phyloP scores from a whole-genome alignment of 2,797 vertebrate species.

The Enoplosus armatus region DNA sequence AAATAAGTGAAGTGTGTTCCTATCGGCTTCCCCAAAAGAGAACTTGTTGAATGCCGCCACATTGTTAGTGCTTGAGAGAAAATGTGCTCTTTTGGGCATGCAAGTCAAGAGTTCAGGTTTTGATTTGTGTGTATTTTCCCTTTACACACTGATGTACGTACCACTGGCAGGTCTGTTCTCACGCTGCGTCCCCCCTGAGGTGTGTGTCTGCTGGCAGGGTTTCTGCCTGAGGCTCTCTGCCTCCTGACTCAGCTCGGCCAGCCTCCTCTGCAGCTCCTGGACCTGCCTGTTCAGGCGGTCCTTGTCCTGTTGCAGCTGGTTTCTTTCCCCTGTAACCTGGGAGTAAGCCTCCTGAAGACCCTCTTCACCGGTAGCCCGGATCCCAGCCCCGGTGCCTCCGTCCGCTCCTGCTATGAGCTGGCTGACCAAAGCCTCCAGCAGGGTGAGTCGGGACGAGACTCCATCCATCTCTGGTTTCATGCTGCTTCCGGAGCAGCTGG shows the following conservation, averaged over 20 bases:
- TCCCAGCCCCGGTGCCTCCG: conserved; percentile 14
- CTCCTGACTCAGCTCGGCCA: conserved; percentile 77
- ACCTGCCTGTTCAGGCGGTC: conserved; percentile 81
- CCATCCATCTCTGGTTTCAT: conserved; percentile 78
- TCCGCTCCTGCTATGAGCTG: conserved; percentile 65
- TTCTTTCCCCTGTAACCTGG: conserved; percentile 81
- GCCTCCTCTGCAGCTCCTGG: conserved; percentile 76
- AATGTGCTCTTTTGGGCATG: background rate
- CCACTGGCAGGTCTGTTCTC: conserved; percentile 73
- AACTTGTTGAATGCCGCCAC: too few species aligned
- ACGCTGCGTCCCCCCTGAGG: conserved; percentile 44
- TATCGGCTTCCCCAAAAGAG: background rate
- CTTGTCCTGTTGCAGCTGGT: conserved; percentile 88
- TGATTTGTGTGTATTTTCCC: background rate
- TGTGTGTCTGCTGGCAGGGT: conserved; percentile 70
- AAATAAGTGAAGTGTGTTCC: too few species aligned
- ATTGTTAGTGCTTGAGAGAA: background rate
- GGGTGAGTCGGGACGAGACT: conserved; percentile 80
- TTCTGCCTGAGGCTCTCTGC: conserved; percentile 77
- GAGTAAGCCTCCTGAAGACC: conserved; percentile 79
- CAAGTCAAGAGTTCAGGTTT: background rate
- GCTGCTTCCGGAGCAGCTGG: conserved; percentile 81
- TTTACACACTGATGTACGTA: conserved; percentile 56
- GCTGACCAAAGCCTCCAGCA: conserved; percentile 86
- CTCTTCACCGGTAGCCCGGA: conserved; percentile 34